Evolutionary conservation across 2,113 vertebrate species (phyloP).

Genomic region (Neotoma lepida): DNA sequence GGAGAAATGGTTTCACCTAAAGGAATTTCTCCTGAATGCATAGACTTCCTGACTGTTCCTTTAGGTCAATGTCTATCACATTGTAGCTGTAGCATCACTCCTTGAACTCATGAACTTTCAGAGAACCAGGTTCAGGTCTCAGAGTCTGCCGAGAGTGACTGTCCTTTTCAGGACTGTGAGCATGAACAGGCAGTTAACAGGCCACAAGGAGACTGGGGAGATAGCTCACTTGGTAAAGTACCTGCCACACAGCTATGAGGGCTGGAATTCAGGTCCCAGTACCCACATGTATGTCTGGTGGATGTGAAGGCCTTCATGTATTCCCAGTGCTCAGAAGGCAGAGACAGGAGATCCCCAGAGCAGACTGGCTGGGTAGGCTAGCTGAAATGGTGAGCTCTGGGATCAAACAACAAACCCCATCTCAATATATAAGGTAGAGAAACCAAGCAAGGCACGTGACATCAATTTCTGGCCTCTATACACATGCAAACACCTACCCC

Average conservation of each 20-base stretch:
- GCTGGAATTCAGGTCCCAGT: not conserved
- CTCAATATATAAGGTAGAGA: not conserved
- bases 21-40: not conserved
- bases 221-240: not conserved
- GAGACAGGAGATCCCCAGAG: not conserved
- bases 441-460: not conserved
- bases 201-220: not conserved
- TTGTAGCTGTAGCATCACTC: rapidly evolving
- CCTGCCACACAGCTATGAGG: not conserved
- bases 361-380: not conserved
- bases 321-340: not conserved
- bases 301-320: not conserved
- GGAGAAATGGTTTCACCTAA: not conserved
- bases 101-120: not conserved
- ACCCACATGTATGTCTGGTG: not conserved
- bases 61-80: not conserved
- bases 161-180: not conserved
- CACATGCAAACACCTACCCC: not conserved
- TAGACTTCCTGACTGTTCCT: too few species aligned
- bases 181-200: not conserved
- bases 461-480: not conserved
- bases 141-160: not conserved
- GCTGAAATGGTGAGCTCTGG: not conserved
- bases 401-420: not conserved
- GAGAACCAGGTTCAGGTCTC: not conserved